Conservation (phyloP, 2,113 vertebrate species). For the Mixornis gularis region DNA sequence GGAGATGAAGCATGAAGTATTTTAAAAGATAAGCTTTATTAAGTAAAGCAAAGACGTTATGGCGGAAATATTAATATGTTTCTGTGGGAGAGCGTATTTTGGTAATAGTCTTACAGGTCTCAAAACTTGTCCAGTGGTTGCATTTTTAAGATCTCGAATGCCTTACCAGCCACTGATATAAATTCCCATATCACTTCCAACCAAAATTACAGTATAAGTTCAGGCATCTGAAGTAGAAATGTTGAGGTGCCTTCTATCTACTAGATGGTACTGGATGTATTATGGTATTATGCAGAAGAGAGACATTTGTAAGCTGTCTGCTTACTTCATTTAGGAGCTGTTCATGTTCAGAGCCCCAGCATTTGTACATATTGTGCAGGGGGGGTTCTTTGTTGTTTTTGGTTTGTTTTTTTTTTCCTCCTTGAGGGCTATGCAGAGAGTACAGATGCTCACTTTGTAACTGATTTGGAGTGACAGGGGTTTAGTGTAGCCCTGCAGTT, state of each 20-base stretch:
- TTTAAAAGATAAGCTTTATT: not conserved
- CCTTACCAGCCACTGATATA: not conserved
- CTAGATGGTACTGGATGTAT: not conserved
- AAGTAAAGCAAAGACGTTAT: not conserved
- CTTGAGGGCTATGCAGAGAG: not conserved
- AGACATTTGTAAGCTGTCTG: not conserved
- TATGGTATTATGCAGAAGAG: not conserved
- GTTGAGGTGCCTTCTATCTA: not conserved
- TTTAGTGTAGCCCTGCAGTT: constrained; percentile 67
- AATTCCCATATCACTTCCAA: not conserved
- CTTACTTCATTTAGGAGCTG: not conserved
- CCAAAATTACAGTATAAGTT: not conserved
- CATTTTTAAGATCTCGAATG: not conserved
- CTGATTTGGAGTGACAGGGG: constrained; percentile 65
- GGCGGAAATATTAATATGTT: not conserved
- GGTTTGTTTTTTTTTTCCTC: not conserved
- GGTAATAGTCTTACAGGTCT: not conserved
- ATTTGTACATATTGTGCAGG: not conserved
- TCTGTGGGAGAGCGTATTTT: not conserved
- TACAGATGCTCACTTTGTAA: constrained; percentile 53
- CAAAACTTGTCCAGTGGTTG: not conserved
- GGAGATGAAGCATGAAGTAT: not conserved
- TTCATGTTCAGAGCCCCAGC: not conserved
- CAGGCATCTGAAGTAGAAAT: not conserved
- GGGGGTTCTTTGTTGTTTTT: not conserved